These are phyloP conservation scores for Musca vetustissima DNA, from an alignment of 1,140 invertebrate genomes.

Conservation along the genomic window DNA sequence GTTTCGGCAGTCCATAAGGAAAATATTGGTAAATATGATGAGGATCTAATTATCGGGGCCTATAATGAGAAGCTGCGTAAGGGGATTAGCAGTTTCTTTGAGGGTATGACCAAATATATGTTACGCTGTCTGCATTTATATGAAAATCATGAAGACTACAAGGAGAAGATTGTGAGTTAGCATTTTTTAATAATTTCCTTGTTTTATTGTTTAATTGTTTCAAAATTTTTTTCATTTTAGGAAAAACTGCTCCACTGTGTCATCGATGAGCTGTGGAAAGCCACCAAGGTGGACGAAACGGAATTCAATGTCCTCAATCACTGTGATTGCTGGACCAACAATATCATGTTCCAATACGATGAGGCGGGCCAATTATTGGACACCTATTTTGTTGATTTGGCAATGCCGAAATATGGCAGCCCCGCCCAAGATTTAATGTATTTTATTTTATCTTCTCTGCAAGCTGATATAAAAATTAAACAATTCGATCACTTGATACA, in stretches of 20 bases:
- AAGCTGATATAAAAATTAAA: conserved; percentile 18
- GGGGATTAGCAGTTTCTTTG: neutral
- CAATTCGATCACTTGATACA: conserved; percentile 37
- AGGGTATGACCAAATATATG: conserved; percentile 12
- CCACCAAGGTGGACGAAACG: conserved; percentile 39
- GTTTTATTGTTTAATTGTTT: too few species aligned
- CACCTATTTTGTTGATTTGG: conserved; percentile 45
- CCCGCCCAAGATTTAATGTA: conserved; percentile 46
- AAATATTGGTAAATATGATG: conserved; percentile 31
- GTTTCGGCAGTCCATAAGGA: conserved; percentile 35
- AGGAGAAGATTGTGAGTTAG: conserved; percentile 9
- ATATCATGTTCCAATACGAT: conserved; percentile 66
- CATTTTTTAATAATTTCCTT: too few species aligned
- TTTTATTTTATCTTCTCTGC: conserved; percentile 39
- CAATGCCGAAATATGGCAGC: conserved; percentile 39
- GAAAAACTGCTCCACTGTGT: conserved; percentile 30
- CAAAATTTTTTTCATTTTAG: neutral
- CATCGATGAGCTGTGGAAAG: conserved; percentile 14
- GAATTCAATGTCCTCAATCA: conserved; percentile 64
- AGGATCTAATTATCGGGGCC: neutral
- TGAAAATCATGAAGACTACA: conserved; percentile 1
- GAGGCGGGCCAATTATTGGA: conserved; percentile 32
- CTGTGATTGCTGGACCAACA: conserved; percentile 67
- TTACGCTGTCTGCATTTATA: conserved; percentile 2
- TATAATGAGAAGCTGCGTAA: conserved; percentile 5